phyloP scores from a whole-genome alignment of 2,113 vertebrate genomes.

The Spermophilus dauricus region DNA sequence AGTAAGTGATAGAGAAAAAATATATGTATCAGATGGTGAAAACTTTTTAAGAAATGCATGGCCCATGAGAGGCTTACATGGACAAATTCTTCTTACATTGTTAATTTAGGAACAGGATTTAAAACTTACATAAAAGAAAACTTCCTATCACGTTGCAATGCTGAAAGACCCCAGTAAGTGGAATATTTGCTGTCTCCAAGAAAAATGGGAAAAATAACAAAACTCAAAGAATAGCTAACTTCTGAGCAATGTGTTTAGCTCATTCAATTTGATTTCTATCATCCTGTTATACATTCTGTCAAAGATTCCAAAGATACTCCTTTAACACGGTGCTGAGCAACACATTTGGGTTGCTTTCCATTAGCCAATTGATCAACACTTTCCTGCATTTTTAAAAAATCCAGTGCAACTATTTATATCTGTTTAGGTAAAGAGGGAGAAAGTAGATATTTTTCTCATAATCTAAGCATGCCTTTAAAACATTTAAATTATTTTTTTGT shows the following conservation, averaged over 20 bases:
- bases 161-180: not conserved
- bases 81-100: not conserved
- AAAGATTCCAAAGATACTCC: not conserved
- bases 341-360: not conserved
- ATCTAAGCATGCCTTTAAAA: slow-evolving; percentile 58
- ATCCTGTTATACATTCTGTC: too few species aligned
- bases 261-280: slow-evolving; percentile 15
- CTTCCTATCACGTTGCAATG: not conserved
- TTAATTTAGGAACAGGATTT: slow-evolving; percentile 30
- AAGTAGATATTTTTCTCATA: not conserved
- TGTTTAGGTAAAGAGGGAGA: not conserved
- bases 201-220: not conserved
- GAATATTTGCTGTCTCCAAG: not conserved
- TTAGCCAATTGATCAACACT: not conserved
- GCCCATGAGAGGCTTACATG: not conserved
- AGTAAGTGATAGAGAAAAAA: not conserved
- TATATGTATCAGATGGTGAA: not conserved
- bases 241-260: slow-evolving; percentile 40
- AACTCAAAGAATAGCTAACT: slow-evolving; percentile 22
- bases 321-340: slow-evolving; percentile 4
- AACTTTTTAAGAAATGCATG: not conserved
- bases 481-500: not conserved
- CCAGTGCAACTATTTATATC: not conserved
- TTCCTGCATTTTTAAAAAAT: slow-evolving; percentile 26
- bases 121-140: slow-evolving; percentile 38